These are phyloP conservation scores for Phylloscopus trochilus DNA, from an alignment of 2,113 vertebrate species.

Conservation along the genomic window DNA sequence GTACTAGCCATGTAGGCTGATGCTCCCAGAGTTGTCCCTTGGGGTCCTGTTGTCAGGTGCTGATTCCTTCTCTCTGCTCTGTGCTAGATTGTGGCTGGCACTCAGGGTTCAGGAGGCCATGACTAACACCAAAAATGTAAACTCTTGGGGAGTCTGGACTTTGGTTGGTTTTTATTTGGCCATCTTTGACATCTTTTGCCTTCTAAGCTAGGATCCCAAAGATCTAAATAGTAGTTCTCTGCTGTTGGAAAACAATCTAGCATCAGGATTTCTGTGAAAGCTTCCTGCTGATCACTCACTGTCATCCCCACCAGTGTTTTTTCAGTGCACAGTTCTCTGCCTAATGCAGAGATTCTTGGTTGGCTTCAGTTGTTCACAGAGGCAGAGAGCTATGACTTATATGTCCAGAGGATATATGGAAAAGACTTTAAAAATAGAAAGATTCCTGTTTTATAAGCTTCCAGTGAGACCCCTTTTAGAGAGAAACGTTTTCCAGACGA, in stretches of 20 bases:
- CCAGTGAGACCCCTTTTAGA: background rate
- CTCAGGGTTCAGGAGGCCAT: fast-evolving
- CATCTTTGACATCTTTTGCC: background rate
- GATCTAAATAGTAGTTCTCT: background rate
- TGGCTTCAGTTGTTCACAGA: background rate
- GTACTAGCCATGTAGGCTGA: fast-evolving
- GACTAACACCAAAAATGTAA: background rate
- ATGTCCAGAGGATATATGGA: background rate
- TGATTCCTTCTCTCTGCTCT: background rate
- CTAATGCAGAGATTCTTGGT: background rate
- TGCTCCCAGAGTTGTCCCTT: background rate
- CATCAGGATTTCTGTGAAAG: background rate
- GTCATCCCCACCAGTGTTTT: background rate
- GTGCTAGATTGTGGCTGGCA: fast-evolving
- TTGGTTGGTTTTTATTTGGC: background rate
- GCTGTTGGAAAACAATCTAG: background rate
- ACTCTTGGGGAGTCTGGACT: background rate
- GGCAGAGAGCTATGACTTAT: background rate
- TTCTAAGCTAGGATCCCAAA: background rate
- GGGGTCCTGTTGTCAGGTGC: background rate
- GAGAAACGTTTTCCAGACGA: background rate
- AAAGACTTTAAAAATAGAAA: background rate
- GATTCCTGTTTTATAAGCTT: background rate
- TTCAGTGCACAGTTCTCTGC: background rate
- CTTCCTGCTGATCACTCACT: background rate